Evolutionary conservation across 2,888 invertebrate species (phyloP).

Genomic region (Masnerella sp.): DNA sequence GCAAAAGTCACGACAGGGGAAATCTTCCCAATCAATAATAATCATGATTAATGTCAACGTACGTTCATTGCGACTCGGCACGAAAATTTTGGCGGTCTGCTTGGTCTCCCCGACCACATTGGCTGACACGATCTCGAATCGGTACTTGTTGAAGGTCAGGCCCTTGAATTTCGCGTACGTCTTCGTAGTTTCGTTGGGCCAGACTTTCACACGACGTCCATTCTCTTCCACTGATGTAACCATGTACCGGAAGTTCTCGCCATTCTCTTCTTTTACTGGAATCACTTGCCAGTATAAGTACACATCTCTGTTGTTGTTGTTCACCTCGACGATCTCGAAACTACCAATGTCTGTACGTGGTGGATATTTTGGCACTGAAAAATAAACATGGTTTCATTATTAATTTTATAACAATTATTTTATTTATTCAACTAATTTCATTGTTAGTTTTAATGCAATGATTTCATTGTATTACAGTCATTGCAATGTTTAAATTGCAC

Average conservation of each 20-base stretch:
- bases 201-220: slow-evolving; percentile 75
- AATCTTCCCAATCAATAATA: background rate
- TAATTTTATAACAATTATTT: background rate
- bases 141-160: slow-evolving; percentile 77
- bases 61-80: slow-evolving; percentile 81
- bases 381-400: background rate
- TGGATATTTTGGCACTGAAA: slow-evolving; percentile 81
- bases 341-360: slow-evolving; percentile 86
- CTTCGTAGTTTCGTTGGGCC: slow-evolving; percentile 80
- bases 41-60: too few species aligned
- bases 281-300: slow-evolving; percentile 90
- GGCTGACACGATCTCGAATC: slow-evolving; percentile 81
- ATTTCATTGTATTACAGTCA: too few species aligned
- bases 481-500: too few species aligned
- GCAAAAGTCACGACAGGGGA: background rate
- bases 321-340: slow-evolving; percentile 81
- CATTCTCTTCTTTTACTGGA: slow-evolving; percentile 84
- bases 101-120: slow-evolving; percentile 82
- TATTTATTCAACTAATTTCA: too few species aligned
- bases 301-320: slow-evolving; percentile 80
- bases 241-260: slow-evolving; percentile 85
- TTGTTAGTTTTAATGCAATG: background rate
- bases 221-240: slow-evolving; percentile 79
- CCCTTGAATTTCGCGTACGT: slow-evolving; percentile 82
- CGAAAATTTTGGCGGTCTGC: slow-evolving; percentile 80